These are phyloP conservation scores for Polymixis flavicincta DNA, from an alignment of 2,888 invertebrate genomes.

Conservation along the genomic window DNA sequence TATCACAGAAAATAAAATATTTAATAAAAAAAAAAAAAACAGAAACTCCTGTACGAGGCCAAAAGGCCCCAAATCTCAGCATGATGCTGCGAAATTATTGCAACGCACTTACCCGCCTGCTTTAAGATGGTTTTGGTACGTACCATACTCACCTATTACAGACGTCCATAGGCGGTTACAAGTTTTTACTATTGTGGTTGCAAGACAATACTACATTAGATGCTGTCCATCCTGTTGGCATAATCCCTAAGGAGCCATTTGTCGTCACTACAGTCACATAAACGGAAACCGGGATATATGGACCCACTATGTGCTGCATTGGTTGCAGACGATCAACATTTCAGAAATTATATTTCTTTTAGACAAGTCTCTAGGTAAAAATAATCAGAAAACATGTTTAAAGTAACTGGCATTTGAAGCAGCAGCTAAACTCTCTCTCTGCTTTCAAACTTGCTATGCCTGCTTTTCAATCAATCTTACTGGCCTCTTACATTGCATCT, in stretches of 20 bases:
- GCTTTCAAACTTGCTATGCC: slow-evolving; percentile 6
- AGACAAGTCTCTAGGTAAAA: no score
- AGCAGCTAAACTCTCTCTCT: not conserved
- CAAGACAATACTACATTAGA: not conserved
- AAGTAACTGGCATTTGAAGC: not conserved
- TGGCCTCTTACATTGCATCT: not conserved
- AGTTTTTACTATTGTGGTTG: not conserved
- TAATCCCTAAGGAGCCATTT: not conserved
- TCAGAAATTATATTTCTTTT: not conserved
- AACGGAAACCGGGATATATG: not conserved
- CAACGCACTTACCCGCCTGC: not conserved
- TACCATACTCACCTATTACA: not conserved
- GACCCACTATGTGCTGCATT: not conserved
- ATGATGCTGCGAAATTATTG: no score
- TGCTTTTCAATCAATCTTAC: slow-evolving; percentile 4
- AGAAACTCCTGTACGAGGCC: no score
- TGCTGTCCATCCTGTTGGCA: not conserved
- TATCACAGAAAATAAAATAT: no score
- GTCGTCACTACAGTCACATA: not conserved
- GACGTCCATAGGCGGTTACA: no score
- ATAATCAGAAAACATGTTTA: not conserved
- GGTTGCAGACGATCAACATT: not conserved
- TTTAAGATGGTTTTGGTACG: not conserved
- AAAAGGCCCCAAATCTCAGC: no score
- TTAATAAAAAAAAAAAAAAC: no score